Evolutionary conservation across 2,113 vertebrate species (phyloP), one percentile per base, ranked within the genome.

Genomic region (Pachypanchax playfairii): DNA sequence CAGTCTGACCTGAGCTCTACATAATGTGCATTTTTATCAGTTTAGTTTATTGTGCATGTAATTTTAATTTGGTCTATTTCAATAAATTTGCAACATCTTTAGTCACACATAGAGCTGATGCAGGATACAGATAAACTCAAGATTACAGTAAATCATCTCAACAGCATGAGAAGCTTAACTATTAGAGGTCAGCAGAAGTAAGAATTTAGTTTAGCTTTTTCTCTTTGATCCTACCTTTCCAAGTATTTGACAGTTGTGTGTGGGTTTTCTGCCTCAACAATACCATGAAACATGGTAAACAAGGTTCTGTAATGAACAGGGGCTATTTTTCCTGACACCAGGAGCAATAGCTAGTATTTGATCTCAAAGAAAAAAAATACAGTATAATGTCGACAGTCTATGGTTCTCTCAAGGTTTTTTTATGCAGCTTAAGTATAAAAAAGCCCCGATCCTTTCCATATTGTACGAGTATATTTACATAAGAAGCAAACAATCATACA

Each of bases 1-100:
- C 71, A 50, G 36, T 50, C 54, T 53, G 47, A 48, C 39, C 62
- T 73, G 62, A 9, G 43, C 57, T 54, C n/a, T 25, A 33, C 10
- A 42, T 5, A 20, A 17, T 42, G 39, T 42, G n/a, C 38, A n/a
- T 17, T 8, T 8, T 42, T n/a, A 7, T 20, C 39, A 24, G 47
- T 69, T 62, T 11, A 65, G 67, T 84, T 35, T 11, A 10, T 9
- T 14, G 10, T 12, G 13, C 13, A 12, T 35, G 11, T 29, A 29
- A 4, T 29, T 29, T 35, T 35, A n/a, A n/a, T n/a, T n/a, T n/a
- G n/a, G n/a, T n/a, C n/a, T n/a, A n/a, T n/a, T n/a, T n/a, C n/a
- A n/a, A n/a, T n/a, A n/a, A n/a, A n/a, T n/a, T n/a, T n/a, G n/a
- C n/a, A 41, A 48, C 24, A 48, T 6, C 24, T 26, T 48, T 26